Percentiles rank a stretch among this genome's conserved stretches.
phyloP scores from a whole-genome alignment of 2,113 vertebrate genomes.

The Eurypyga helias region DNA sequence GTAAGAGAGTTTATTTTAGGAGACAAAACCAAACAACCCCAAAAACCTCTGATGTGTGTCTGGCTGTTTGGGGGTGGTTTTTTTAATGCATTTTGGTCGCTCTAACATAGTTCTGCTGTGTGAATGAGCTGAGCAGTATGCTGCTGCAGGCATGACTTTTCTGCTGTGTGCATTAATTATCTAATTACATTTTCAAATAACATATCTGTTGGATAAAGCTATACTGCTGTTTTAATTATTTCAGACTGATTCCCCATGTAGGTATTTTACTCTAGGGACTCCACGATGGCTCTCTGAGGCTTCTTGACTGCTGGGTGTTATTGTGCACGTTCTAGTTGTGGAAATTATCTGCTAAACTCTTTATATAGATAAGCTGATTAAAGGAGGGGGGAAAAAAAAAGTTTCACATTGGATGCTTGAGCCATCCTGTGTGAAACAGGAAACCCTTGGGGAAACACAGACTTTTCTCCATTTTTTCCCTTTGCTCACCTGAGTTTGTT shows the following conservation, averaged over 20 bases:
- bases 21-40: not conserved
- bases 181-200: conserved; percentile 12
- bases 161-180: not conserved
- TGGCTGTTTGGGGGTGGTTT: not conserved
- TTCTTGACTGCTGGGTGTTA: not conserved
- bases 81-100: not conserved
- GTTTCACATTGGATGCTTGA: not conserved
- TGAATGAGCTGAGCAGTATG: not conserved
- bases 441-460: not conserved
- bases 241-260: not conserved
- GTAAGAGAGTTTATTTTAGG: conserved; percentile 66
- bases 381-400: rapidly evolving
- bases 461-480: not conserved
- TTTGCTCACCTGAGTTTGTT: not conserved
- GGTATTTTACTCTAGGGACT: not conserved
- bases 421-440: not conserved
- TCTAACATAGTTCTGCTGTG: not conserved
- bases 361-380: not conserved
- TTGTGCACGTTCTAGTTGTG: not conserved
- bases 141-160: not conserved
- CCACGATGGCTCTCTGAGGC: not conserved
- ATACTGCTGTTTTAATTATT: not conserved
- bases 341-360: not conserved
- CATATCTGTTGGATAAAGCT: conserved; percentile 11
- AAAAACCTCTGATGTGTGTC: not conserved